Evolutionary conservation across 2,113 vertebrate species (phyloP).

Genomic region (Clarias macrocephalus): DNA sequence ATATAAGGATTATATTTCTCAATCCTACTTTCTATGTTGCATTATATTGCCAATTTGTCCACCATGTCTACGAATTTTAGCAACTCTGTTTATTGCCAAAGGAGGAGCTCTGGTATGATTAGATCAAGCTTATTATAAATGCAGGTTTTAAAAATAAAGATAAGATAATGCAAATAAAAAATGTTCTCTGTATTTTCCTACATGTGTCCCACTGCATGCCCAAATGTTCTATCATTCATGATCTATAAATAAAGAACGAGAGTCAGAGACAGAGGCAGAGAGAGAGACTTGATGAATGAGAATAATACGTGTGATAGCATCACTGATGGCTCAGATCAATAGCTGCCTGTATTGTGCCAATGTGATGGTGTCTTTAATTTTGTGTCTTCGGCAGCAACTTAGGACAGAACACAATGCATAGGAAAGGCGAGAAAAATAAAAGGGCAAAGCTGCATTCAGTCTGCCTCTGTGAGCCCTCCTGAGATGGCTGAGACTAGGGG

Average conservation of each 20-base stretch:
- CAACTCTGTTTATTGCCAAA: background rate
- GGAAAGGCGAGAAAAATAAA: background rate
- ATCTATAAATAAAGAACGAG: background rate
- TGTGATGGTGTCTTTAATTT: conserved; percentile 2
- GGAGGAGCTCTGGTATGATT: background rate
- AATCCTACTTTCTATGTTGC: background rate
- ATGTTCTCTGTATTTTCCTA: background rate
- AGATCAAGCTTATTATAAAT: background rate
- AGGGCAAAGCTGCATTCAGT: background rate
- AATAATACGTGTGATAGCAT: background rate
- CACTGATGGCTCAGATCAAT: conserved; percentile 4
- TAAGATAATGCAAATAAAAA: background rate
- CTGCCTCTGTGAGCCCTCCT: background rate
- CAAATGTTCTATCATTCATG: background rate
- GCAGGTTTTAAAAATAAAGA: background rate
- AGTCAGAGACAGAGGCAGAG: background rate
- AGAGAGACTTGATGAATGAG: background rate
- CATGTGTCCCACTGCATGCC: background rate
- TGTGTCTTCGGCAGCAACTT: background rate
- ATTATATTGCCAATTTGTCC: background rate
- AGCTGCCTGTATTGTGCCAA: background rate
- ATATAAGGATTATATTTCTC: background rate
- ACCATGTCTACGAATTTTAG: background rate
- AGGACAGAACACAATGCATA: background rate
- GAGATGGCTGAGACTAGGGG: background rate